Evolutionary conservation across 2,797 vertebrate genomes (phyloP).

Genomic region (Borostomias antarcticus): DNA sequence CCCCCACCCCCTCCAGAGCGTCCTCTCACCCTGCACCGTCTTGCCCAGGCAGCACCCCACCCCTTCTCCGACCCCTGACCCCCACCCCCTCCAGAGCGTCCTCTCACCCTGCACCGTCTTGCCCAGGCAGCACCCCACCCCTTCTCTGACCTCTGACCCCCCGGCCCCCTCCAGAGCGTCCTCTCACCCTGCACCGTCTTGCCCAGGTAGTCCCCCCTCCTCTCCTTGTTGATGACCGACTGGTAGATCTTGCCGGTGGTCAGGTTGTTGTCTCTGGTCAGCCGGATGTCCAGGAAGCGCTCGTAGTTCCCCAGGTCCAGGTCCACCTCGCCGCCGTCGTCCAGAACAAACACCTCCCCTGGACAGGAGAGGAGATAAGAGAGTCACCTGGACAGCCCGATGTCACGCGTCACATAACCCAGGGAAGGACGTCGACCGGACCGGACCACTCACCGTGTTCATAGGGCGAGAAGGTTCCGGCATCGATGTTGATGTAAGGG

Average conservation of each 20-base stretch:
- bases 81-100: too few relatives aligned
- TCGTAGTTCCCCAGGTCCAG: conserved; percentile 96
- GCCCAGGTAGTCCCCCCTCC: conserved; percentile 93
- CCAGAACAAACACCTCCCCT: conserved; percentile 97
- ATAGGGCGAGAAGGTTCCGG: conserved; percentile 94
- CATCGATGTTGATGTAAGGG: conserved; percentile 97
- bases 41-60: too few relatives aligned
- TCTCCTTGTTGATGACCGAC: conserved; percentile 96
- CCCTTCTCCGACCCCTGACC: too few relatives aligned
- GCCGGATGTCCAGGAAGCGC: conserved; percentile 92
- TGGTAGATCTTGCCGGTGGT: conserved; percentile 98
- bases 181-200: conserved; percentile 93
- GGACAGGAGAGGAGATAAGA: too few relatives aligned
- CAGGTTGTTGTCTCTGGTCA: conserved; percentile 95
- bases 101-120: too few relatives aligned
- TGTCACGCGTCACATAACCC: background rate
- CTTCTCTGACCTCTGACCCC: too few relatives aligned
- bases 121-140: too few relatives aligned
- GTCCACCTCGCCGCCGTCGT: conserved; percentile 95
- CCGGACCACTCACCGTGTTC: conserved; percentile 86
- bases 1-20: too few relatives aligned
- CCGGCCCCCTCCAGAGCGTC: too few relatives aligned
- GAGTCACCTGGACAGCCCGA: background rate
- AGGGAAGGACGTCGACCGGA: too few relatives aligned
- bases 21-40: too few relatives aligned